Evolutionary conservation across 2,797 vertebrate genomes (phyloP).

Genomic region (Phalanger gymnotis): DNA sequence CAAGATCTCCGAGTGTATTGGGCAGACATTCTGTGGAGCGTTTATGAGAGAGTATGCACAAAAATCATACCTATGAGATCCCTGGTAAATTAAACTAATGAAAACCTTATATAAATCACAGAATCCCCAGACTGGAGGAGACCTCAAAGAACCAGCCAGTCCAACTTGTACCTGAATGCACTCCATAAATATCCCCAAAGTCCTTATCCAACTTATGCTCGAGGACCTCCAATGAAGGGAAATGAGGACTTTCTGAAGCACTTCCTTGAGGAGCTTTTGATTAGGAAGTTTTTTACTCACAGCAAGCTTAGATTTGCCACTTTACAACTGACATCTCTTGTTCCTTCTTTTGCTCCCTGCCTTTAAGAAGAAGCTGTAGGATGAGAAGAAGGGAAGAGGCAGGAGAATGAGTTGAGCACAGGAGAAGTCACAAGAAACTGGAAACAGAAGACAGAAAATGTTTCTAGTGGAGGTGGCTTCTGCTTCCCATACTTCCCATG

Average conservation of each 20-base stretch:
- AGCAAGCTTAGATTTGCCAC: not conserved
- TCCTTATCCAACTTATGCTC: not conserved
- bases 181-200: not conserved
- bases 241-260: not conserved
- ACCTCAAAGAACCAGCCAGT: not conserved
- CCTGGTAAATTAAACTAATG: not conserved
- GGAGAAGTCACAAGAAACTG: not conserved
- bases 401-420: not conserved
- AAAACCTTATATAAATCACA: not conserved
- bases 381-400: not conserved
- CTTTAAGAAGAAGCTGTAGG: not conserved
- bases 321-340: not conserved
- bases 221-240: not conserved
- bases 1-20: not conserved
- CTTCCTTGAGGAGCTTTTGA: not conserved
- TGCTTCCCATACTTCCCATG: not conserved
- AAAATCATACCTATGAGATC: not conserved
- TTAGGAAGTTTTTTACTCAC: not conserved
- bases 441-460: not conserved
- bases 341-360: not conserved
- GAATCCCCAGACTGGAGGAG: not conserved
- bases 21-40: not conserved
- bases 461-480: not conserved
- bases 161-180: not conserved
- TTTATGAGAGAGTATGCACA: not conserved